Evolutionary conservation across 2,797 vertebrate species (phyloP).

Genomic region (Molothrus ater): DNA sequence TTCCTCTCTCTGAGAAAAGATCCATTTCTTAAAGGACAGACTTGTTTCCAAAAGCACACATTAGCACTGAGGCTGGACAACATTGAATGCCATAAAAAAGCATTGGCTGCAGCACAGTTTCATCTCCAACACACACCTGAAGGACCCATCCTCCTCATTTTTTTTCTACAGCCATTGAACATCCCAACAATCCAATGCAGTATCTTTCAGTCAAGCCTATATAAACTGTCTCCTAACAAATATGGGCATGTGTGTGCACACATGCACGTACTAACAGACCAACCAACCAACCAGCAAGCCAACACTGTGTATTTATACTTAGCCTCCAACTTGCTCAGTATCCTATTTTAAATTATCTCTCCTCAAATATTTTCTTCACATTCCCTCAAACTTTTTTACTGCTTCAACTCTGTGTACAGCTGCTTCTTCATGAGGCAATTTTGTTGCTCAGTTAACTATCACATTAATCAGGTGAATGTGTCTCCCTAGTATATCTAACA

Average conservation of each 20-base stretch:
- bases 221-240: not conserved
- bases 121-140: not conserved
- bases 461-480: conserved; percentile 63
- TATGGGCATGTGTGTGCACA: not conserved
- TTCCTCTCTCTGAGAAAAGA: not conserved
- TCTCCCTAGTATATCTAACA: conserved; percentile 33
- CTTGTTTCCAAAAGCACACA: not conserved
- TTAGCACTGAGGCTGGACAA: not conserved
- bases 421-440: conserved; percentile 27
- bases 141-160: not conserved
- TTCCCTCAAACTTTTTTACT: not conserved
- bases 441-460: conserved; percentile 49
- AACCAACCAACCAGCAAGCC: not conserved
- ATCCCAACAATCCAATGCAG: not conserved
- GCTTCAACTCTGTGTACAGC: not conserved
- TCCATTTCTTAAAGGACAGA: not conserved
- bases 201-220: not conserved
- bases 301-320: not conserved
- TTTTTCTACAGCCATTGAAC: not conserved
- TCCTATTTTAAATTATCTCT: not conserved
- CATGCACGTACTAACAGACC: not conserved
- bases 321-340: not conserved
- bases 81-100: not conserved
- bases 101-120: not conserved
- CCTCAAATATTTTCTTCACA: not conserved